Evolutionary conservation across 92 coral and sea anemone genomes (phyloP), one percentile per base, ranked within the genome.

Genomic region (Micromussa lordhowensis): DNA sequence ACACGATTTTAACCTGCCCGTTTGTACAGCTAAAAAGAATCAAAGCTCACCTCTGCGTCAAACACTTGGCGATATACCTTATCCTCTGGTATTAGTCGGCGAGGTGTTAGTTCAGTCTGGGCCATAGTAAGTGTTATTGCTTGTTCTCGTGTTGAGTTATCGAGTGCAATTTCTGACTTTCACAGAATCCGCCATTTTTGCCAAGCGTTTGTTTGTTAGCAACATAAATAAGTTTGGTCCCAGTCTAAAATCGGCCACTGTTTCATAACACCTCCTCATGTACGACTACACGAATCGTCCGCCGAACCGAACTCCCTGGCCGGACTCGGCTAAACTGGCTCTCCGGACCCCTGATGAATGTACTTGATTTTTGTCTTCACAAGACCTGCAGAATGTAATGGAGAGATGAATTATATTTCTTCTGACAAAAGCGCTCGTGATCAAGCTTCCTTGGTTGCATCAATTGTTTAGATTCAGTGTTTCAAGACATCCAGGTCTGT

Each of bases 1-100:
- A 66, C 18, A 66, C 71, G 15, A 34, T 22, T n/a, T n/a, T 61
- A 7, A 78, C 13, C 34, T 68, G 51, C 12, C 51, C 10, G 51
- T 14, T 22, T 10, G 17, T 15, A 26, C 54, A 77, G 40, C 32
- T 63, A 26, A 68, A 70, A 32, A 63, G 31, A 40, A 19, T 8
- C 86, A 68, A 81, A 77, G 61, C 87, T 77, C 24, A 97, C 99
- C 96, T 97, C 99, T 40, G 99, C 99, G 70, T 95, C 98, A 81
- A 97, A 97, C 32, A 97, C 92, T 73, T 96, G 96, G 51, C 99
- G 95, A 82, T 96, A 97, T 35, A 97, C 95, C 91, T 93, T 92
- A 83, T 94, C 98, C 40, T 91, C 96, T 22, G 96, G 94, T 29
- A 97, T 80, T 24, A 92, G 82, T 49, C 94, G 93, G 71, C 82